Evolutionary conservation across 2,888 invertebrate genomes (phyloP).

Genomic region (Encarsia formosa): DNA sequence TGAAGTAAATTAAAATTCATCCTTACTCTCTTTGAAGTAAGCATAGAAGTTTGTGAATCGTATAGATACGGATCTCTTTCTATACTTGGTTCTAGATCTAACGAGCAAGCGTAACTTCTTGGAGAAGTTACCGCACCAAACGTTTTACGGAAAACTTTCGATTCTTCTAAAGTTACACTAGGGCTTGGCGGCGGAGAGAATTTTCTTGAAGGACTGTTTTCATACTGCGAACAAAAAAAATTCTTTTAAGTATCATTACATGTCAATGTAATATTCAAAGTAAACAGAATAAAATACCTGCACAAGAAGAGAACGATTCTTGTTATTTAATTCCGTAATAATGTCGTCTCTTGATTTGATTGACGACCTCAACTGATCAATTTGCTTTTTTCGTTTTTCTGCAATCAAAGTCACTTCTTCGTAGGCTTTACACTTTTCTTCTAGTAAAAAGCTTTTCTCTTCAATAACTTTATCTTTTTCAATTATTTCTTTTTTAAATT

Average conservation of each 20-base stretch:
- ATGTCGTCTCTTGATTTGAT: slow-evolving; percentile 51
- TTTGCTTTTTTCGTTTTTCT: slow-evolving; percentile 52
- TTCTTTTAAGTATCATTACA: background rate
- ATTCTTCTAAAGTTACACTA: slow-evolving; percentile 34
- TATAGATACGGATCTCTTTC: too few species aligned
- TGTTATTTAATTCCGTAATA: slow-evolving; percentile 52
- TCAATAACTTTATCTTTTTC: slow-evolving; percentile 43
- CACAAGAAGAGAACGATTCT: slow-evolving; percentile 44
- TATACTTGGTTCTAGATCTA: slow-evolving; percentile 38
- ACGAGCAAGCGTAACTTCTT: slow-evolving; percentile 32
- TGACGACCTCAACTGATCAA: slow-evolving; percentile 50
- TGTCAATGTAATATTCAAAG: too few species aligned
- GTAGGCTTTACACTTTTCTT: slow-evolving; percentile 40
- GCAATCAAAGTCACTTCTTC: slow-evolving; percentile 42
- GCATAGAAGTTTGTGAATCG: too few species aligned
- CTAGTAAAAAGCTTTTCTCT: slow-evolving; percentile 39
- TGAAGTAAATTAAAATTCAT: too few species aligned
- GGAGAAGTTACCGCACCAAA: slow-evolving; percentile 31
- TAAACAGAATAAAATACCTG: slow-evolving; percentile 35
- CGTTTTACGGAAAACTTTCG: slow-evolving; percentile 33
- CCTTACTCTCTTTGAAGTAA: too few species aligned
- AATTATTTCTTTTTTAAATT: slow-evolving; percentile 39
- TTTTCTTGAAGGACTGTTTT: slow-evolving; percentile 40
- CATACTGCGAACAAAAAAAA: slow-evolving; percentile 35
- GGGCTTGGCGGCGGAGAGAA: slow-evolving; percentile 42